Conservation (phyloP, 37 sponge, comb jelly and placozoan genomes). For the Lycopodina hypogea region DNA sequence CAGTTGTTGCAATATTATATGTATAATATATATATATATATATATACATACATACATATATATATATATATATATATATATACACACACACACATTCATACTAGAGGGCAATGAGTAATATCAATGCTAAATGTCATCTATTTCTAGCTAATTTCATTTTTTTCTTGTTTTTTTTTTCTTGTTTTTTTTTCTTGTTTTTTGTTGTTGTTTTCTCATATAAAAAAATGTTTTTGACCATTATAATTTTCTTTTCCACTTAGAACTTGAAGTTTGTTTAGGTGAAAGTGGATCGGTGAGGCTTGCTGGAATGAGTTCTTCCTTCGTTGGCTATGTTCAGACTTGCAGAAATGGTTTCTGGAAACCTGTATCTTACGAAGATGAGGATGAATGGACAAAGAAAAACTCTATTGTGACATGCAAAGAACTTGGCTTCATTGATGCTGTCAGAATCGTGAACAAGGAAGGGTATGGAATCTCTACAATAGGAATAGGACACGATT, state of each 20-base stretch:
- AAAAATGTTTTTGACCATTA: background rate
- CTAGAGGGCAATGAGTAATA: too few species aligned
- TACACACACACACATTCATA: too few species aligned
- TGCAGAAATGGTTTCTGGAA: slow-evolving; percentile 28
- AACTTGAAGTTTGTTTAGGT: background rate
- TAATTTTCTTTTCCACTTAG: background rate
- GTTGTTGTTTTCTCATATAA: too few species aligned
- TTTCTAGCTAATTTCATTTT: too few species aligned
- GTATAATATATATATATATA: too few species aligned
- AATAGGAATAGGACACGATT: background rate
- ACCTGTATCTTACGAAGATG: background rate
- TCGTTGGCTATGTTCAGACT: slow-evolving; percentile 20
- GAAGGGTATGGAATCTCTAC: slow-evolving; percentile 14
- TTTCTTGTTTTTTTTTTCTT: too few species aligned
- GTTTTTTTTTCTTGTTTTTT: too few species aligned
- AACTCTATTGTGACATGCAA: slow-evolving; percentile 33
- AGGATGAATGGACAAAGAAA: slow-evolving; percentile 26
- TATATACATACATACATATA: too few species aligned
- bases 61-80: too few species aligned
- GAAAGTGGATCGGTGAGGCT: slow-evolving; percentile 9
- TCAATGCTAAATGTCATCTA: too few species aligned
- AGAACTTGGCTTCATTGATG: slow-evolving; percentile 37
- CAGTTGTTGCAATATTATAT: too few species aligned
- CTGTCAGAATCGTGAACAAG: background rate
- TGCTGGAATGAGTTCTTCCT: slow-evolving; percentile 12